Conservation (phyloP, 2,888 invertebrate genomes). For the Plemyria rubiginata region DNA sequence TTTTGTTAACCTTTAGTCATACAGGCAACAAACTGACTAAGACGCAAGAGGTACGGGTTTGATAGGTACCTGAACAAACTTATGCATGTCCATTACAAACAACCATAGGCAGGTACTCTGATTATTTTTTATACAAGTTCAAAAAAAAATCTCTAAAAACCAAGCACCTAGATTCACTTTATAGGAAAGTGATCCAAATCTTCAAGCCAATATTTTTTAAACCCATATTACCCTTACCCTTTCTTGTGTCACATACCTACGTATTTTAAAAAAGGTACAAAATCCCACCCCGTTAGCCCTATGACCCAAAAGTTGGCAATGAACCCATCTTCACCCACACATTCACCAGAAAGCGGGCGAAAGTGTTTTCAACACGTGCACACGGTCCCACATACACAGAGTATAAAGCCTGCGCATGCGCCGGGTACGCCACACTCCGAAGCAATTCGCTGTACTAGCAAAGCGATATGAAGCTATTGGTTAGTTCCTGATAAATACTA, state of each 20-base stretch:
- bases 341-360: slow-evolving; percentile 63
- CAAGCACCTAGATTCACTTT: no score
- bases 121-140: no score
- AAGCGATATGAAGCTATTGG: slow-evolving; percentile 83
- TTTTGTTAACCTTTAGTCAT: no score
- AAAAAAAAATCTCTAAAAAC: no score
- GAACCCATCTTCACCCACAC: slow-evolving; percentile 54
- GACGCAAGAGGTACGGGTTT: no score
- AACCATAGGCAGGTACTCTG: no score
- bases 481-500: slow-evolving; percentile 58
- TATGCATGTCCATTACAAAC: no score
- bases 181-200: no score
- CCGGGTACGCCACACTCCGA: slow-evolving; percentile 69
- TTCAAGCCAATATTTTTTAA: no score
- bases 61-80: no score
- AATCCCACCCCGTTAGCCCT: background rate
- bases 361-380: slow-evolving; percentile 77
- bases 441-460: slow-evolving; percentile 75
- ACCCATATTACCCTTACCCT: background rate
- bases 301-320: slow-evolving; percentile 31
- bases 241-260: background rate
- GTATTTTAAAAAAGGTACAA: background rate
- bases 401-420: slow-evolving; percentile 71
- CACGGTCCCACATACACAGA: slow-evolving; percentile 66
- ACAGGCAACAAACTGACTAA: no score